Percentiles rank a stretch among this genome's conserved stretches.
These are phyloP conservation scores for Rhinoraja longicauda DNA, from an alignment of 2,797 vertebrate species.

Conservation along the genomic window DNA sequence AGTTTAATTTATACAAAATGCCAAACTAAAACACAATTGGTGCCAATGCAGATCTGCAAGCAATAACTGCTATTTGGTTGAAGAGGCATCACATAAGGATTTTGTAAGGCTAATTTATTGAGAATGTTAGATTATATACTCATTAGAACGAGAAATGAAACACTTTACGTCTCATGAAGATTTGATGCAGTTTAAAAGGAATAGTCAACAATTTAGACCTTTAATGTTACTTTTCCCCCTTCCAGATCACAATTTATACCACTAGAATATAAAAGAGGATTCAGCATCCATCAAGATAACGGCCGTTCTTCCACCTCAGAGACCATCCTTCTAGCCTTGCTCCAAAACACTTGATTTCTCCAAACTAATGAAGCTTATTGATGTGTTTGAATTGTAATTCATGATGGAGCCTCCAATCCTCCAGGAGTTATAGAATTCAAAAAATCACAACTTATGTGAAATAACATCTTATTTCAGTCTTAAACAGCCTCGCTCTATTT, in stretches of 20 bases:
- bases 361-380: too few species aligned
- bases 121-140: not conserved
- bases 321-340: too few species aligned
- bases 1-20: not conserved
- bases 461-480: too few species aligned
- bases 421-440: too few species aligned
- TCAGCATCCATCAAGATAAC: too few species aligned
- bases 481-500: too few species aligned
- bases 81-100: not conserved
- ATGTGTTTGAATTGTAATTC: too few species aligned
- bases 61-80: not conserved
- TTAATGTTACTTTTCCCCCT: not conserved
- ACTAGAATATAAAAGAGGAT: not conserved
- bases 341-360: too few species aligned
- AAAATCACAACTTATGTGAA: too few species aligned
- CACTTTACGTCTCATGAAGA: not conserved
- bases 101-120: not conserved
- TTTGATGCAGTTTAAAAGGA: not conserved
- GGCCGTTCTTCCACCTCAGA: too few species aligned
- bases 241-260: not conserved
- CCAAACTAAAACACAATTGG: not conserved
- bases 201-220: not conserved
- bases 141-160: not conserved
- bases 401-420: too few species aligned
- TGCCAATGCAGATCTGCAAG: not conserved